phyloP scores from a whole-genome alignment of 2,113 vertebrate species.

The Bagarius yarrelli region DNA sequence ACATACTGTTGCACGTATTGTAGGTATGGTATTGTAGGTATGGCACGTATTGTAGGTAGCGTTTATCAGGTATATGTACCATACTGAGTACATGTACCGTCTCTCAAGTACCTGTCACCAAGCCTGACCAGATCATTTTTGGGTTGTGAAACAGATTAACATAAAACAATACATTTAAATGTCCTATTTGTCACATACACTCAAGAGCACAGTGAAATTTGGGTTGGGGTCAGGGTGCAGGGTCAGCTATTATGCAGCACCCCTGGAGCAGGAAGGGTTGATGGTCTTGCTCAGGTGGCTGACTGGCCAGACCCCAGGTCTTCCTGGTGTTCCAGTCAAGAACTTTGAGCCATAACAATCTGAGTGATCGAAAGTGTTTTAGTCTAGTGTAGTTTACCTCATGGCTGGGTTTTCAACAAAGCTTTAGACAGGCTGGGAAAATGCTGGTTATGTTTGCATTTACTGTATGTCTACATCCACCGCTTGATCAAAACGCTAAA shows the following conservation, averaged over 20 bases:
- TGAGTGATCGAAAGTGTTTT: not conserved
- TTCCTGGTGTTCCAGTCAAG: too few relatives aligned
- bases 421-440: not conserved
- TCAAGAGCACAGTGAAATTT: too few relatives aligned
- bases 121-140: not conserved
- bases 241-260: too few relatives aligned
- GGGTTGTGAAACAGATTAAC: not conserved
- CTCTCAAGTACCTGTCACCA: not conserved
- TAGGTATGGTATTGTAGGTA: not conserved
- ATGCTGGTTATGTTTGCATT: slow-evolving; percentile 20
- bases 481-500: slow-evolving; percentile 37
- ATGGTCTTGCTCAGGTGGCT: too few relatives aligned
- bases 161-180: too few relatives aligned
- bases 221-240: too few relatives aligned
- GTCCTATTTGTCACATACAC: too few relatives aligned
- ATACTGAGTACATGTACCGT: not conserved
- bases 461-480: slow-evolving; percentile 28
- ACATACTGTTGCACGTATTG: not conserved
- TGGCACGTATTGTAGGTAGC: too few relatives aligned
- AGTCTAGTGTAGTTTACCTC: not conserved
- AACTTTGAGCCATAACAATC: not conserved
- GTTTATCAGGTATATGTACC: not conserved
- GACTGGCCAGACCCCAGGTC: too few relatives aligned
- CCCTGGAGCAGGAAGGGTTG: too few relatives aligned
- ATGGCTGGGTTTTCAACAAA: not conserved